Percentiles rank a stretch among this genome's conserved stretches.
phyloP scores from a whole-genome alignment of 2,888 invertebrate species.

The Chromoteleia sp. region DNA sequence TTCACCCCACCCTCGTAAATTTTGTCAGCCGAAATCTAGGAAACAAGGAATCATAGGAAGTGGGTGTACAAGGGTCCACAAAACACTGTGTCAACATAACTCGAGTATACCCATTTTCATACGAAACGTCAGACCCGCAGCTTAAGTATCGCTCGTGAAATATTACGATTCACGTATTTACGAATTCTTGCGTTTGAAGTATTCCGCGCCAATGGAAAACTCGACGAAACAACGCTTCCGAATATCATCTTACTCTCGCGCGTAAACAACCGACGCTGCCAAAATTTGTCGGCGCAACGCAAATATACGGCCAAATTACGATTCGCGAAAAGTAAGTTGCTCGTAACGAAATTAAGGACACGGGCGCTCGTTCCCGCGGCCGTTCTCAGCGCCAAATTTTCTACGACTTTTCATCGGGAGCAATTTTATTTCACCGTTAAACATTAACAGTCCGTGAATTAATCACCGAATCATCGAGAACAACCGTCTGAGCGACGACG shows the following conservation, averaged over 20 bases:
- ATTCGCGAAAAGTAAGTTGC: constrained; percentile 17
- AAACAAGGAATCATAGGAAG: no score
- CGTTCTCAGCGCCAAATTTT: constrained; percentile 3
- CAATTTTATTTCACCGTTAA: constrained; percentile 20
- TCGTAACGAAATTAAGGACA: neutral
- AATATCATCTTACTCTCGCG: constrained; percentile 21
- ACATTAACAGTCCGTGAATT: constrained; percentile 38
- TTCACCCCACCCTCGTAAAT: no score
- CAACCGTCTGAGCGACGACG: constrained; percentile 12
- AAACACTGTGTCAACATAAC: constrained; percentile 52
- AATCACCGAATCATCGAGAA: no score
- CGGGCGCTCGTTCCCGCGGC: no score
- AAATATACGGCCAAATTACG: constrained; percentile 23
- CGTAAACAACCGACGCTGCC: constrained; percentile 52
- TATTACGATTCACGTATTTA: constrained; percentile 63
- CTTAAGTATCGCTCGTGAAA: constrained; percentile 49
- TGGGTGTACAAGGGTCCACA: constrained; percentile 19
- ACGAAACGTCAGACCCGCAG: constrained; percentile 45
- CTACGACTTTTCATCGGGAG: neutral
- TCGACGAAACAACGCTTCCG: constrained; percentile 32
- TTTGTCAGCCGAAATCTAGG: no score
- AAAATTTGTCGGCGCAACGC: constrained; percentile 29
- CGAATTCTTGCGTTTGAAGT: constrained; percentile 47
- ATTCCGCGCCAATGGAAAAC: neutral
- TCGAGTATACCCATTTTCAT: constrained; percentile 55